Evolutionary conservation across 2,113 vertebrate species (phyloP).

Genomic region (Nematolebias whitei): DNA sequence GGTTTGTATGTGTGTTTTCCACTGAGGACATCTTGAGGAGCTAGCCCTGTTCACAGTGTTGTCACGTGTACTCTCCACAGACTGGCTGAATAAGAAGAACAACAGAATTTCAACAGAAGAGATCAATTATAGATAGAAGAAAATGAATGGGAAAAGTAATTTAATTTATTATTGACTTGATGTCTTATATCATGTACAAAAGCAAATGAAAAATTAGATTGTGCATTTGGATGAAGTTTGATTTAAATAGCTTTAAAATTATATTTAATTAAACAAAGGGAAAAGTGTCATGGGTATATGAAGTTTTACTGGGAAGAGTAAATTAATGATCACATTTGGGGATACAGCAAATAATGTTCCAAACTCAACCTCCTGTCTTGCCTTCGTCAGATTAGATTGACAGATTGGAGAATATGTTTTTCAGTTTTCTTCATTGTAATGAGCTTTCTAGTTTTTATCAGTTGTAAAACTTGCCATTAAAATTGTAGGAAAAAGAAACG

Average conservation of each 20-base stretch:
- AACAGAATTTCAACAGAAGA: conserved; percentile 84
- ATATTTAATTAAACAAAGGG: conserved; percentile 83
- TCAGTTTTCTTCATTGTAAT: conserved; percentile 15
- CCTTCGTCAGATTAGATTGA: conserved; percentile 45
- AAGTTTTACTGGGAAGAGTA: conserved; percentile 66
- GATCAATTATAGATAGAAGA: conserved; percentile 88
- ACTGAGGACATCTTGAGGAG: conserved; percentile 42
- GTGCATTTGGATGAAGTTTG: conserved; percentile 81
- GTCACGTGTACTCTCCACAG: conserved; percentile 77
- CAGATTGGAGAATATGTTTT: conserved; percentile 43
- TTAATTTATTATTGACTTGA: conserved; percentile 87
- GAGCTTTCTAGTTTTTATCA: conserved; percentile 1
- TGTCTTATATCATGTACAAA: conserved; percentile 85
- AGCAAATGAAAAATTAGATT: conserved; percentile 85
- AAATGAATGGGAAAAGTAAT: conserved; percentile 86
- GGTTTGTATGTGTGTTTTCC: conserved; percentile 27
- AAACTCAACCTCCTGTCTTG: conserved; percentile 36
- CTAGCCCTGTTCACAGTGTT: conserved; percentile 68
- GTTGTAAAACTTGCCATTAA: not conserved
- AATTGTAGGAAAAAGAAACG: not conserved
- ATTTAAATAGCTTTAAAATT: conserved; percentile 81
- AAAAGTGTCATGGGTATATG: conserved; percentile 70
- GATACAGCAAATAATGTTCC: conserved; percentile 62
- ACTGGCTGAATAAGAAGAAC: conserved; percentile 81
- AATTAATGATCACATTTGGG: conserved; percentile 73